These are phyloP conservation scores for Edolisoma coerulescens DNA, from an alignment of 2,113 vertebrate species.

Conservation along the genomic window DNA sequence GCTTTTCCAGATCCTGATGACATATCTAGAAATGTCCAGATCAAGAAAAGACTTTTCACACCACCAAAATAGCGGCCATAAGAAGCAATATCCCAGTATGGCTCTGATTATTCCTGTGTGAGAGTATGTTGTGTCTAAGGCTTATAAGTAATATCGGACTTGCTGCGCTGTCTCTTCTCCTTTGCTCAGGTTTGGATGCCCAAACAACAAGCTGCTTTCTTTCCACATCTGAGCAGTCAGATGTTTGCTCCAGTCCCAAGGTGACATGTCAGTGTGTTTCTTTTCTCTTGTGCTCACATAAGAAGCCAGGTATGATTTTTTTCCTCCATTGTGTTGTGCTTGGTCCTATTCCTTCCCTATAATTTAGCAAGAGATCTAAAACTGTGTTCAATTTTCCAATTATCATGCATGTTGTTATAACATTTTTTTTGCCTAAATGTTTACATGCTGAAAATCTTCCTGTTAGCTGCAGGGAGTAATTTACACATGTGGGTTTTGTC, in stretches of 20 bases:
- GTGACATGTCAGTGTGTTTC: neutral
- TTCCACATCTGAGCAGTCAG: neutral
- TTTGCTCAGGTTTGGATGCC: neutral
- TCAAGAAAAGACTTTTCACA: neutral
- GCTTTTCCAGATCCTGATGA: neutral
- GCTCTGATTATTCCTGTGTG: neutral
- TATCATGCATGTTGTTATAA: neutral
- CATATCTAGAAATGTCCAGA: neutral
- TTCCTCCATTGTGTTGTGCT: neutral
- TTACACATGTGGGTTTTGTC: neutral
- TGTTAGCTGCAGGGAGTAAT: neutral
- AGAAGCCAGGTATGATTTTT: neutral
- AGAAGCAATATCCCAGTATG: neutral
- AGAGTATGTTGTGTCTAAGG: neutral
- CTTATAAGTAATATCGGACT: neutral
- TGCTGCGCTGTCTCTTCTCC: neutral
- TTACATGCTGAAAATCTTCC: neutral
- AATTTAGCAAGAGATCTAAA: neutral
- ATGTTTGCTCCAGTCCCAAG: neutral
- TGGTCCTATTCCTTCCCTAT: neutral
- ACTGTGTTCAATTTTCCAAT: neutral
- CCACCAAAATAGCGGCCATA: neutral
- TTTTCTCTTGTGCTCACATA: neutral
- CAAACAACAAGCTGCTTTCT: neutral
- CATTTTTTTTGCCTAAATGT: neutral